phyloP scores from a whole-genome alignment of 2,113 vertebrate species.

The Dipodomys ordii region DNA sequence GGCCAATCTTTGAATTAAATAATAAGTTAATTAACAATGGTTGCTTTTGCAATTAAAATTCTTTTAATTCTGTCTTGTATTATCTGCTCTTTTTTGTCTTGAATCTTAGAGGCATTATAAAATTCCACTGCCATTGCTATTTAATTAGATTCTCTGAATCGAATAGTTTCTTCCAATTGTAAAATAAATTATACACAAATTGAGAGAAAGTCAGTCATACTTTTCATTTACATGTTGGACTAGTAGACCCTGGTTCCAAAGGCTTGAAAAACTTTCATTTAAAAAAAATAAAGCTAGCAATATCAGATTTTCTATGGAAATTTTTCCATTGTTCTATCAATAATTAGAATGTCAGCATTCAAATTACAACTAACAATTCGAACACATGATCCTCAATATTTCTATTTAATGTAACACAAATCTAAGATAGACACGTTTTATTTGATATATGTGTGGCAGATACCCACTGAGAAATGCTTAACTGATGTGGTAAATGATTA shows the following conservation, averaged over 20 bases:
- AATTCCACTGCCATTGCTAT: neutral
- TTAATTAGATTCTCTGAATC: neutral
- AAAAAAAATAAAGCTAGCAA: neutral
- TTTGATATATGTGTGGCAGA: neutral
- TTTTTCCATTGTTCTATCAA: neutral
- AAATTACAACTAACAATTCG: conserved; percentile 54
- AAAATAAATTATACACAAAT: neutral
- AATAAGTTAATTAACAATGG: neutral
- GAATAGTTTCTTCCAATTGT: neutral
- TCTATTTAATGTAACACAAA: neutral
- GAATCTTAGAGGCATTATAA: neutral
- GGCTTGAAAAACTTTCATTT: neutral
- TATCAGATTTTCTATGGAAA: neutral
- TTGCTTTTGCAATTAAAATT: neutral
- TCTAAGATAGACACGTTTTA: neutral
- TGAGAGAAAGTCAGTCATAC: neutral
- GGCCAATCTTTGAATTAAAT: neutral
- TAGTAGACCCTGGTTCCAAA: neutral
- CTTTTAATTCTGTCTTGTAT: neutral
- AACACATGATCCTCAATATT: neutral
- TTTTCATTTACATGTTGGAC: neutral
- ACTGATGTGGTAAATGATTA: neutral
- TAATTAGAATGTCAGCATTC: conserved; percentile 2
- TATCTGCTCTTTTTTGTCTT: neutral
- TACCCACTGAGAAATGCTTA: neutral